A percentile compares a stretch with the other conserved stretches of the same genome.
These are phyloP conservation scores for Cephus runcator DNA, from an alignment of 2,888 invertebrate genomes.

Conservation along the genomic window DNA sequence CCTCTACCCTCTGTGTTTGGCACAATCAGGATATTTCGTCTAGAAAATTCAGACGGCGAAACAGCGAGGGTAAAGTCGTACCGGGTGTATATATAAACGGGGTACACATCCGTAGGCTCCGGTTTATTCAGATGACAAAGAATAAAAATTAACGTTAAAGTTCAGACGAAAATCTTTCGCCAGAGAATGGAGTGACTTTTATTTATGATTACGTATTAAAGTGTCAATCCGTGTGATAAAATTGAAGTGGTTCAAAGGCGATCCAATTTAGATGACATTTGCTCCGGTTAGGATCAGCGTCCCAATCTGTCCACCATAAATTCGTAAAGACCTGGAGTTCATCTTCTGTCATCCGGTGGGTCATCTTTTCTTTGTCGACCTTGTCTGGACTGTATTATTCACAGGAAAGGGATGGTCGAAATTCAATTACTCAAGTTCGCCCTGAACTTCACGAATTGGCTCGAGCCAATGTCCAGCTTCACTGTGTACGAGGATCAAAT, in stretches of 20 bases:
- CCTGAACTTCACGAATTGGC: neutral
- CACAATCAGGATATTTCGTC: neutral
- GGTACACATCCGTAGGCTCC: neutral
- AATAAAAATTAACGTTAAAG: slow-evolving; percentile 14
- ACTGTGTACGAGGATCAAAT: neutral
- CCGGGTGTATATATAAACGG: neutral
- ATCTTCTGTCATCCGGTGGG: neutral
- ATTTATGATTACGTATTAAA: neutral
- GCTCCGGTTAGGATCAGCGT: neutral
- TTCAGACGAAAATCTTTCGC: neutral
- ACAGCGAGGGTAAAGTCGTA: neutral
- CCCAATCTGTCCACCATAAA: neutral
- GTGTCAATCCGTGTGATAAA: neutral
- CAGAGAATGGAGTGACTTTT: neutral
- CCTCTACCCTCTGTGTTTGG: neutral
- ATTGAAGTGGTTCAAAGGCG: neutral
- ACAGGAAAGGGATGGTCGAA: neutral
- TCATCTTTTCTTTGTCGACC: neutral
- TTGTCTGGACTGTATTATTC: neutral
- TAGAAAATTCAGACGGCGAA: neutral
- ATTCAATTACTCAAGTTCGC: neutral
- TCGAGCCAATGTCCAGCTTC: neutral
- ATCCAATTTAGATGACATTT: neutral
- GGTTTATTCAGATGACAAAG: slow-evolving; percentile 12
- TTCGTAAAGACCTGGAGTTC: neutral